Evolutionary conservation across 2,113 vertebrate genomes (phyloP).

Genomic region (Lophochroa leadbeateri): DNA sequence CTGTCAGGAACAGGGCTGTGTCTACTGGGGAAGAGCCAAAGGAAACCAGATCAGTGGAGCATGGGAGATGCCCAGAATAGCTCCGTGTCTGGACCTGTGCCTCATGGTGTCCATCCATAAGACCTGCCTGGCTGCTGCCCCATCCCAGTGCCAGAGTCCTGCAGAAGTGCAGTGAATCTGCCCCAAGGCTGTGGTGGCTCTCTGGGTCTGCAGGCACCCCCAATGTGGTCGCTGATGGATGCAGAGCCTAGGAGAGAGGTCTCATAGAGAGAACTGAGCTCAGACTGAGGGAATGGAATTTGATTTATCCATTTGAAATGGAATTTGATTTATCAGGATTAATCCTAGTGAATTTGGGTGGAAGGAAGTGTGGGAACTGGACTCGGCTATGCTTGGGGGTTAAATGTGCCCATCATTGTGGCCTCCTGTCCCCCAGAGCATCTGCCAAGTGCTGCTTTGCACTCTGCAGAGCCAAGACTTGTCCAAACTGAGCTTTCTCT

Average conservation of each 20-base stretch:
- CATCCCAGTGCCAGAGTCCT: background rate
- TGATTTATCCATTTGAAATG: background rate
- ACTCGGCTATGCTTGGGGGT: background rate
- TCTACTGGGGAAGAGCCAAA: background rate
- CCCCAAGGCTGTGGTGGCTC: fast-evolving
- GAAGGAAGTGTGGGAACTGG: background rate
- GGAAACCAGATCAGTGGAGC: background rate
- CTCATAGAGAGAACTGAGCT: background rate
- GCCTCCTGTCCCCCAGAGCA: background rate
- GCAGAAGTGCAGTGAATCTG: background rate
- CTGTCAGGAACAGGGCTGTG: background rate
- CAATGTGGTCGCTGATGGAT: fast-evolving
- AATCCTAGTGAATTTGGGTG: background rate
- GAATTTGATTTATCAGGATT: background rate
- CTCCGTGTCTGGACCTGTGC: background rate
- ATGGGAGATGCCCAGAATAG: background rate
- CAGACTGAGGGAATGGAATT: background rate
- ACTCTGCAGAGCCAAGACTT: background rate
- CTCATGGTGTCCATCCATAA: fast-evolving
- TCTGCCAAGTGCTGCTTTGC: background rate
- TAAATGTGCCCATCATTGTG: fast-evolving
- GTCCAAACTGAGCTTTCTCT: background rate
- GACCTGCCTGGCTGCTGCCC: background rate
- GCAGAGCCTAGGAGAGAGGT: fast-evolving
- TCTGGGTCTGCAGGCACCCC: background rate